phyloP scores from a whole-genome alignment of 2,113 vertebrate species.

The Zapus hudsonius region DNA sequence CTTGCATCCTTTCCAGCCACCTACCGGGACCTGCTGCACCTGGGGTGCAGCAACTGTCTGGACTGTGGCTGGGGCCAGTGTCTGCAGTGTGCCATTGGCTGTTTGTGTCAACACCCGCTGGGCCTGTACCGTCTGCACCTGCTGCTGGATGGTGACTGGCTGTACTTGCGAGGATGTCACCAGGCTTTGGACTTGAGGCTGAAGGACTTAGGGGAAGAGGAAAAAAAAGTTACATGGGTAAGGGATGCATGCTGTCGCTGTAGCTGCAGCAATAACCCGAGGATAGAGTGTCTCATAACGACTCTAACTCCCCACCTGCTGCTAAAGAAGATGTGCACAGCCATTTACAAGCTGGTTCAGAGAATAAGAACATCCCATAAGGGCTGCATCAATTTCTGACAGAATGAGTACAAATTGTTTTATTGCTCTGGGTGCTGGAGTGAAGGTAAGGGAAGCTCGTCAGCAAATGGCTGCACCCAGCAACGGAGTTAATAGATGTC shows the following conservation, averaged over 20 bases:
- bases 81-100: conserved; percentile 94
- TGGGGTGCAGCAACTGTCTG: conserved; percentile 94
- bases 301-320: conserved; percentile 12
- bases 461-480: neutral
- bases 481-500: neutral
- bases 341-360: conserved; percentile 45
- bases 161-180: conserved; percentile 95
- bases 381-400: conserved; percentile 21
- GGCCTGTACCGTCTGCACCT: conserved; percentile 88
- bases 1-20: neutral
- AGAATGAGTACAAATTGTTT: conserved; percentile 6
- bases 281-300: neutral
- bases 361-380: conserved; percentile 1
- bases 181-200: conserved; percentile 96
- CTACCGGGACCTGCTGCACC: conserved; percentile 93
- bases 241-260: neutral
- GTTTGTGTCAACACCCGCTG: conserved; percentile 92
- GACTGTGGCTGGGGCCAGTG: conserved; percentile 90
- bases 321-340: neutral
- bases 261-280: neutral
- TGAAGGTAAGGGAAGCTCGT: neutral
- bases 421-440: neutral
- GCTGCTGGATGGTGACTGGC: conserved; percentile 96
- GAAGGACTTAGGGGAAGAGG: conserved; percentile 89
- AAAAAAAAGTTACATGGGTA: neutral